Evolutionary conservation across 1,140 invertebrate genomes (phyloP), one percentile per base, ranked within the genome.

Genomic region (Caenorhabditis briggsae): DNA sequence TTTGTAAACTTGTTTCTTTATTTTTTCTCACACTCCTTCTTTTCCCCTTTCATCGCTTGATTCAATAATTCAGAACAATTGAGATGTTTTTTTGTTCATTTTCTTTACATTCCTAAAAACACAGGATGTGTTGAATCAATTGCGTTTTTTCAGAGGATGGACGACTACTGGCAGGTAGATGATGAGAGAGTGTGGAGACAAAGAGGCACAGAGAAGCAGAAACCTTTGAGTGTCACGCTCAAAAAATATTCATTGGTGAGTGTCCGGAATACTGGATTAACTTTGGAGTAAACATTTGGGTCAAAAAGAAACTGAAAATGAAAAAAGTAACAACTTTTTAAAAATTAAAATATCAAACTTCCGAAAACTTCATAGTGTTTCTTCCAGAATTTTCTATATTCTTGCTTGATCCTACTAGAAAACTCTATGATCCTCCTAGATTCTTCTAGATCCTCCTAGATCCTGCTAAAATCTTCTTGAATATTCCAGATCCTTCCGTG

Each of bases 241-340:
- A 78, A 78, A 50, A 78, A 78, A 23, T 78, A 78, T 78, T 78
- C 70, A 78, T 78, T 78, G 70, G 70, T 78, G 20, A 78, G 70
- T 50, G 5, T 46, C 33, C 25, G 8, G 33, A 33, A 33, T 33
- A 33, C 33, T 33, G 33, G 33, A 33, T 33, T 33, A 33, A 33
- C 33, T 33, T 33, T 33, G 33, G 33, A 33, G 33, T 33, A 33
- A 33, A 33, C 33, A 33, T 33, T 33, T 33, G 18, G n/a, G 18
- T 59, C n/a, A 59, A 8, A 9, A 53, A 16, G 50, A 53, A 53
- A 53, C 11, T 11, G 50, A 14, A 16, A 53, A 53, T 53, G 9
- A 53, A 14, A 11, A 9, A 53, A 53, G 9, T 8, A 53, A 14
- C 50, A 3, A n/a, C n/a, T 33, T 33, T 33, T 33, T 33, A n/a